Percentiles rank a stretch among this genome's conserved stretches.
These are phyloP conservation scores for Pachypeltis micranthus DNA, from an alignment of 1,140 invertebrate species.

Conservation along the genomic window DNA sequence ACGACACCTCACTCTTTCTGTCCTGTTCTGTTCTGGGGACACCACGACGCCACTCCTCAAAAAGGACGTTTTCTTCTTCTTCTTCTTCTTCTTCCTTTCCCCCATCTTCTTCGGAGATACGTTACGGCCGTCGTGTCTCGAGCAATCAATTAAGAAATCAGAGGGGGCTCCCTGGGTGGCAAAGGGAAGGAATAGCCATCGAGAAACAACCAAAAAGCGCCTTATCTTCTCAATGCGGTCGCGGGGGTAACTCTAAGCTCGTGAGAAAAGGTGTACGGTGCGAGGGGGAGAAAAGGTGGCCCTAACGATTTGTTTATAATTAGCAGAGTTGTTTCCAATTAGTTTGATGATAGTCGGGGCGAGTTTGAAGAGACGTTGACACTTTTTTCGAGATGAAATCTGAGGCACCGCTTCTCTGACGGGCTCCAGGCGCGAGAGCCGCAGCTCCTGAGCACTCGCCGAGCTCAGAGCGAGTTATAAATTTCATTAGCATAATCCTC, in stretches of 20 bases:
- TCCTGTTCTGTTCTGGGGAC: too few relatives aligned
- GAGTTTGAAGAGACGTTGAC: neutral
- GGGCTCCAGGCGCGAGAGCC: neutral
- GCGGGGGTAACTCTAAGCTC: conserved; percentile 3
- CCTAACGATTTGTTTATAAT: conserved; percentile 14
- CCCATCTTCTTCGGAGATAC: conserved; percentile 8
- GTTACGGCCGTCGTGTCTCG: conserved; percentile 8
- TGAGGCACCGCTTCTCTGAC: neutral
- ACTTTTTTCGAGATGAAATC: conserved; percentile 1
- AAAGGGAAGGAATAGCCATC: conserved; percentile 2
- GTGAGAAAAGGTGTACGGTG: neutral
- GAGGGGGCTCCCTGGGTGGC: conserved; percentile 10
- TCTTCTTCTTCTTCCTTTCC: too few relatives aligned
- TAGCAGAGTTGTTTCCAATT: conserved; percentile 12
- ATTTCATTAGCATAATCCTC: conserved; percentile 4
- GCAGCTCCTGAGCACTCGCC: neutral
- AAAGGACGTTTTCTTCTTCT: conserved; percentile 7
- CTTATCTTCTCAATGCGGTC: conserved; percentile 11
- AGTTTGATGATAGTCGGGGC: conserved; percentile 11
- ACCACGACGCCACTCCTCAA: conserved; percentile 2
- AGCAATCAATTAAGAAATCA: conserved; percentile 16
- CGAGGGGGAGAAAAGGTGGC: neutral
- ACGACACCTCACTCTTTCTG: conserved; percentile 13
- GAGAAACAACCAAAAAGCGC: neutral
- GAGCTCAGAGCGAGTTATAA: neutral